phyloP scores from a whole-genome alignment of 2,888 invertebrate species.

The Volucella zonaria region DNA sequence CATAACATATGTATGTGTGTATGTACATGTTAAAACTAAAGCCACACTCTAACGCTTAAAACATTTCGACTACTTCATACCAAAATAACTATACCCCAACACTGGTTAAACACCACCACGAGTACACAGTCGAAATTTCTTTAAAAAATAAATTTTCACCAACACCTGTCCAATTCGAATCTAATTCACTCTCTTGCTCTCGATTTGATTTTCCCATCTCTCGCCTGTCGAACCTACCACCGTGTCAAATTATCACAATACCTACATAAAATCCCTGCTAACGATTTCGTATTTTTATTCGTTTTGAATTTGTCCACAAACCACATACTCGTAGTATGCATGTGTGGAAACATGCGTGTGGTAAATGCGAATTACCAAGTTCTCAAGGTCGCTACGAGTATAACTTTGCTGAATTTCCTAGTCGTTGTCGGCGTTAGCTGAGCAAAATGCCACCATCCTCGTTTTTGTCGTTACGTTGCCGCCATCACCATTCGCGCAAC shows the following conservation, averaged over 20 bases:
- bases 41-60: background rate
- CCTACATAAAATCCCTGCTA: background rate
- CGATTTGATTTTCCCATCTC: no score
- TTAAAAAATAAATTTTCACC: background rate
- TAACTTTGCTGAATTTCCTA: constrained; percentile 16
- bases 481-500: constrained; percentile 25
- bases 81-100: constrained; percentile 1
- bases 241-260: background rate
- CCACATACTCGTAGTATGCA: no score
- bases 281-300: background rate
- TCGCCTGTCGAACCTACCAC: background rate
- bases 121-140: no score
- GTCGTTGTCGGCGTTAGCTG: constrained; percentile 13
- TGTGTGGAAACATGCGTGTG: constrained; percentile 1
- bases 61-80: background rate
- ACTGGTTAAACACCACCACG: background rate
- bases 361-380: constrained; percentile 18
- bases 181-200: constrained; percentile 1
- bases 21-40: background rate
- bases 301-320: no score
- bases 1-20: background rate
- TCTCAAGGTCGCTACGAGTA: constrained; percentile 20
- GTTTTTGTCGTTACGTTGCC: background rate
- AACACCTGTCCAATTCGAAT: background rate
- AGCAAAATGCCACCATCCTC: constrained; percentile 24